Percentiles rank a stretch among this genome's conserved stretches.
phyloP scores from a whole-genome alignment of 2,797 vertebrate genomes.

The Melanotaenia maccullochi region DNA sequence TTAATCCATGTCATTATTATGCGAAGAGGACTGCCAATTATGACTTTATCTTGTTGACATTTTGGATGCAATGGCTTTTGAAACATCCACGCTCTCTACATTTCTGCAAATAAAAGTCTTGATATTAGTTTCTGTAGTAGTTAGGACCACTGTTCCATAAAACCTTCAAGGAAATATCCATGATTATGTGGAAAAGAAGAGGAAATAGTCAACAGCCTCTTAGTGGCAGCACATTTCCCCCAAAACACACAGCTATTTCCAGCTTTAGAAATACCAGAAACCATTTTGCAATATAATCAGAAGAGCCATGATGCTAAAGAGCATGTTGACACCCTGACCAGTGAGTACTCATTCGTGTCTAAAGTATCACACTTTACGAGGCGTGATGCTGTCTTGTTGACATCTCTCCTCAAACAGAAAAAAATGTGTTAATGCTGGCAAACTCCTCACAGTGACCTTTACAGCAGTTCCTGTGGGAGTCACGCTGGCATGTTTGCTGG shows the following conservation, averaged over 20 bases:
- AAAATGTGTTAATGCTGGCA: not conserved
- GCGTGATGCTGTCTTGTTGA: not conserved
- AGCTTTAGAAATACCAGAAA: not conserved
- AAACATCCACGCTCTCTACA: not conserved
- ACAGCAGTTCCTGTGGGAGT: not conserved
- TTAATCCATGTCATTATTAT: slow-evolving; percentile 17
- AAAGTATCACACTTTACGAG: too few relatives aligned
- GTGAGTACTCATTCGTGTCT: not conserved
- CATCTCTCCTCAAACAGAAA: not conserved
- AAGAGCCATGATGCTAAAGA: not conserved
- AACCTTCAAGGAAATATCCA: not conserved
- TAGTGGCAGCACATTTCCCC: not conserved
- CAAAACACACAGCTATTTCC: not conserved
- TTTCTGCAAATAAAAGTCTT: not conserved
- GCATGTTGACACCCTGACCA: not conserved
- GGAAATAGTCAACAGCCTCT: not conserved
- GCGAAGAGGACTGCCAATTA: slow-evolving; percentile 22
- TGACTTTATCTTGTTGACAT: slow-evolving; percentile 42
- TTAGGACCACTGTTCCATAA: not conserved
- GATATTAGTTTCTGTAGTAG: not conserved
- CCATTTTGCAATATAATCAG: not conserved
- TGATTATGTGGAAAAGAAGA: not conserved
- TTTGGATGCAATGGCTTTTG: slow-evolving; percentile 21
- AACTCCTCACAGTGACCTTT: not conserved
- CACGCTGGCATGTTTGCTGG: too few relatives aligned